A percentile compares a stretch with the other conserved stretches of the same genome.
These are phyloP conservation scores for Sthenelais limicola DNA, from an alignment of 2,888 invertebrate species.

Conservation along the genomic window DNA sequence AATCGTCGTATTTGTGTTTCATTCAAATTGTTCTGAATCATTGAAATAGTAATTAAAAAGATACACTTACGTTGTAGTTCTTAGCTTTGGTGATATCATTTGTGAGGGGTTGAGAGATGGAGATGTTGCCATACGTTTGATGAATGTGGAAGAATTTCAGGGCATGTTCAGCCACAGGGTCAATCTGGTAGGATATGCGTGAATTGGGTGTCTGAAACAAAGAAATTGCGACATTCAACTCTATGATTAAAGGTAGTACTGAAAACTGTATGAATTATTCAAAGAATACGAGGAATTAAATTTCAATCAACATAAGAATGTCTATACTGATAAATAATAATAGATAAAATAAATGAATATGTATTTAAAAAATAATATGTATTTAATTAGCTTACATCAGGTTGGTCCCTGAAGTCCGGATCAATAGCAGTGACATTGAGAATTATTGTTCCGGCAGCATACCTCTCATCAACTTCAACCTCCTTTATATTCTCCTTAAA, in stretches of 20 bases:
- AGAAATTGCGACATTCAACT: conserved; percentile 1
- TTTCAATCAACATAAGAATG: no score
- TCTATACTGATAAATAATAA: no score
- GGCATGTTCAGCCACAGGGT: conserved; percentile 47
- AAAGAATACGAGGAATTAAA: no score
- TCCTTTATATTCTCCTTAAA: conserved; percentile 47
- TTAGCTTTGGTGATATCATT: conserved; percentile 43
- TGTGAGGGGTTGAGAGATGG: conserved; percentile 52
- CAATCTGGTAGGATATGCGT: conserved; percentile 53
- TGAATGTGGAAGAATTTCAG: conserved; percentile 54
- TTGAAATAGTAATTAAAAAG: neutral
- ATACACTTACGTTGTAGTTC: conserved; percentile 42
- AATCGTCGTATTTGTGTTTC: neutral
- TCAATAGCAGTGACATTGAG: conserved; percentile 53
- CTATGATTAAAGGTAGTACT: no score
- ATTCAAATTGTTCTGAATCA: neutral
- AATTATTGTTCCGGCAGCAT: conserved; percentile 44
- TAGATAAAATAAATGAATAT: no score
- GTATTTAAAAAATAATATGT: no score
- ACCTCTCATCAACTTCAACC: conserved; percentile 37
- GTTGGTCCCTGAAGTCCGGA: conserved; percentile 40
- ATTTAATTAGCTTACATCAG: conserved; percentile 40
- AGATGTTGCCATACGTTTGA: conserved; percentile 56
- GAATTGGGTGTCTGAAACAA: conserved; percentile 62
- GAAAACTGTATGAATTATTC: no score